phyloP scores from a whole-genome alignment of 1,140 invertebrate species.

The Musca vetustissima region DNA sequence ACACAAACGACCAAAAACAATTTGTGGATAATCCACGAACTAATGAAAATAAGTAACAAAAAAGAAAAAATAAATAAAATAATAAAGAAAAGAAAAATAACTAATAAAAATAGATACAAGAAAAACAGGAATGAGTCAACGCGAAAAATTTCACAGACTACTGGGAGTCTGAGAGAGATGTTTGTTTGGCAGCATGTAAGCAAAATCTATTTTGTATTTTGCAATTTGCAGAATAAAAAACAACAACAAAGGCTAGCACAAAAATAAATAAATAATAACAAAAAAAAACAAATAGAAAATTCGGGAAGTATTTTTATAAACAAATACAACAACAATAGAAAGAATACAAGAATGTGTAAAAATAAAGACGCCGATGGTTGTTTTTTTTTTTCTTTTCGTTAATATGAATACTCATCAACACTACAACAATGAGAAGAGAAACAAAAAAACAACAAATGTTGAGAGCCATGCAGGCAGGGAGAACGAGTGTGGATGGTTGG shows the following conservation, averaged over 20 bases:
- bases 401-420: not conserved
- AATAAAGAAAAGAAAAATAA: conserved; percentile 3
- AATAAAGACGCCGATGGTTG: conserved; percentile 2
- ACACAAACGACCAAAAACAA: not conserved
- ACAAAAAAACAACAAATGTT: not conserved
- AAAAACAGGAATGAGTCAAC: conserved; percentile 20
- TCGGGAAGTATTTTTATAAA: conserved; percentile 18
- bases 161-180: not conserved
- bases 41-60: not conserved
- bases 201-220: no score
- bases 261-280: not conserved
- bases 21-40: not conserved
- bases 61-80: not conserved
- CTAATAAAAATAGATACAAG: not conserved
- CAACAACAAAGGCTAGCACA: not conserved
- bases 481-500: not conserved
- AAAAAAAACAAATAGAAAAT: conserved; percentile 13
- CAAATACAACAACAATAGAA: conserved; percentile 5
- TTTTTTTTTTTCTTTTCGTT: no score
- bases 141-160: not conserved
- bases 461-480: not conserved
- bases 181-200: no score
- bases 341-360: conserved; percentile 1
- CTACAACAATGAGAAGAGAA: not conserved
- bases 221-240: no score